Evolutionary conservation across 2,797 vertebrate species (phyloP).

Genomic region (Agapornis canus): DNA sequence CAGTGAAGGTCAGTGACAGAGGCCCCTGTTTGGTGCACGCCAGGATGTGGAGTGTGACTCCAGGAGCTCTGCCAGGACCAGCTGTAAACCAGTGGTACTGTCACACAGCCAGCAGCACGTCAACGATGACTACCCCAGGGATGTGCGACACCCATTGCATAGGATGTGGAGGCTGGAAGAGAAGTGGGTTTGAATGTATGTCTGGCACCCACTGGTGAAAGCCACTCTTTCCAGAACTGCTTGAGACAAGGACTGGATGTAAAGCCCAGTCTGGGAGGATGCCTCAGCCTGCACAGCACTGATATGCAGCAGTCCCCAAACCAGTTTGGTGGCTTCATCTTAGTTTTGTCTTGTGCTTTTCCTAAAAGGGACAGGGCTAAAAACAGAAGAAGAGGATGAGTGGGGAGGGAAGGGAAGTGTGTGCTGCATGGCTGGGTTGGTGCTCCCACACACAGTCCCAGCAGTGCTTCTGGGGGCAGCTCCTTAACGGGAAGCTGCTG

Average conservation of each 20-base stretch:
- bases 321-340: neutral
- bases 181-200: neutral
- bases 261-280: neutral
- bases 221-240: neutral
- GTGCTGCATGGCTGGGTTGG: neutral
- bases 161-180: neutral
- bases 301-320: neutral
- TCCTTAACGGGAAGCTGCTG: neutral
- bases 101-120: neutral
- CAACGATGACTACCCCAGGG: neutral
- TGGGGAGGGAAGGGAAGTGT: neutral
- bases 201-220: neutral
- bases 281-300: neutral
- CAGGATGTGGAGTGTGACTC: neutral
- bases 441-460: neutral
- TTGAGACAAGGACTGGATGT: neutral
- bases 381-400: neutral
- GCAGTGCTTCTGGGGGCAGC: neutral
- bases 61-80: neutral
- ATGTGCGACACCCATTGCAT: neutral
- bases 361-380: neutral
- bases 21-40: neutral
- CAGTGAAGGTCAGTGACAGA: neutral
- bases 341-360: neutral
- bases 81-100: fast-evolving